Percentiles rank a stretch among this genome's conserved stretches.
Evolutionary conservation across 2,888 invertebrate species (phyloP).

Genomic region (Drosophila niveifrons): DNA sequence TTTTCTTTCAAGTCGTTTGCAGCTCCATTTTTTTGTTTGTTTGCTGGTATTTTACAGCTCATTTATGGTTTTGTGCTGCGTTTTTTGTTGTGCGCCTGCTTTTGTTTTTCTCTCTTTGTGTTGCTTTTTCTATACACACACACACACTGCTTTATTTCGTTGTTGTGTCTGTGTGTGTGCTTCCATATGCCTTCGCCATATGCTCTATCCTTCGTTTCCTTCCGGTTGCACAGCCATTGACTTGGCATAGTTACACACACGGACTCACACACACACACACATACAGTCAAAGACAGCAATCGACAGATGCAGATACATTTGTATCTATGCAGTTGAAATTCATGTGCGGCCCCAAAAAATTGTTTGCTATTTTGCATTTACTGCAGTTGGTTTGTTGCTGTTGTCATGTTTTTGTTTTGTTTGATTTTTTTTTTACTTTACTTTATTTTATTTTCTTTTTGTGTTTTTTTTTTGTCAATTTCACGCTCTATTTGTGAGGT

Average conservation of each 20-base stretch:
- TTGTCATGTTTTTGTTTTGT: constrained; percentile 20
- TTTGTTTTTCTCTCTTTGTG: background rate
- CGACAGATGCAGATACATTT: constrained; percentile 32
- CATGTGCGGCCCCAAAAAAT: constrained; percentile 43
- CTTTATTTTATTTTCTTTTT: constrained; percentile 8
- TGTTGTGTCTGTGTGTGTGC: constrained; percentile 19
- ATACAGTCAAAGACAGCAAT: constrained; percentile 20
- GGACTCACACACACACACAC: constrained; percentile 20
- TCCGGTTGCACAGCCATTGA: constrained; percentile 30
- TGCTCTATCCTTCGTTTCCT: constrained; percentile 42
- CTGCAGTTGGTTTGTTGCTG: constrained; percentile 36
- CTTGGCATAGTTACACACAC: constrained; percentile 21
- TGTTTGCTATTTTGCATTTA: constrained; percentile 71
- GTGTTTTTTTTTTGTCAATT: constrained; percentile 64
- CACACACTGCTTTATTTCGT: background rate
- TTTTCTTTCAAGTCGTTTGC: constrained; percentile 5
- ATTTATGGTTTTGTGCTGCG: constrained; percentile 29
- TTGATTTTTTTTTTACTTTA: constrained; percentile 12
- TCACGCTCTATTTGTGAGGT: constrained; percentile 79
- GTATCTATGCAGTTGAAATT: constrained; percentile 44
- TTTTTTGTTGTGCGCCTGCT: background rate
- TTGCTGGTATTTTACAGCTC: constrained; percentile 35
- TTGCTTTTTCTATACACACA: background rate
- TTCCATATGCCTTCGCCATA: constrained; percentile 48
- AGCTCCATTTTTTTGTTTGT: constrained; percentile 7